Evolutionary conservation across 2,797 vertebrate species (phyloP).

Genomic region (Synaphobranchus kaupii): DNA sequence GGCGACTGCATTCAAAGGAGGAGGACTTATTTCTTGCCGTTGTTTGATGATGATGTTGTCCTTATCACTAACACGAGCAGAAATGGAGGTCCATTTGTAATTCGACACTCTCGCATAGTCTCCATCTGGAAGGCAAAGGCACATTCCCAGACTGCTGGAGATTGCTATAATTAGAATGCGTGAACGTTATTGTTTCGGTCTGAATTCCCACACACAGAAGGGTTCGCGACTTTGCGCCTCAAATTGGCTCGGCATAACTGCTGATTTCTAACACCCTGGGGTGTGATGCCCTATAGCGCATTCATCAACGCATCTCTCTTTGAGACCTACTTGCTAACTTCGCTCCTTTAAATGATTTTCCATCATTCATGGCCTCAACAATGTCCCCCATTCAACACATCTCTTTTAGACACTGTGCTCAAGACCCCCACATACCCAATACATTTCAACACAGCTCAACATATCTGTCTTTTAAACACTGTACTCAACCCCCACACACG

Average conservation of each 20-base stretch:
- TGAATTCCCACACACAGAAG: not conserved
- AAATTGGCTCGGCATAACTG: slow-evolving; percentile 13
- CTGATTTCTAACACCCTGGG: slow-evolving; percentile 12
- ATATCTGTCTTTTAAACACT: no score
- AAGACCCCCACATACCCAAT: not conserved
- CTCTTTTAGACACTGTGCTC: not conserved
- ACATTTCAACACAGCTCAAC: no score
- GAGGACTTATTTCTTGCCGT: not conserved
- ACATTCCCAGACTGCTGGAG: slow-evolving; percentile 26
- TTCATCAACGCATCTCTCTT: slow-evolving; percentile 17
- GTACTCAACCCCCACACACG: no score
- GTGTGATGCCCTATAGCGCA: slow-evolving; percentile 12
- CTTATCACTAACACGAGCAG: not conserved
- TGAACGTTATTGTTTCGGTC: slow-evolving; percentile 27
- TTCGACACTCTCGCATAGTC: slow-evolving; percentile 15
- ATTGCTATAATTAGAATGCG: slow-evolving; percentile 27
- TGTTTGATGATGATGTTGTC: not conserved
- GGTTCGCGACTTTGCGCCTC: not conserved
- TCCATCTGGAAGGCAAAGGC: not conserved
- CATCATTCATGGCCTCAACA: slow-evolving; percentile 33
- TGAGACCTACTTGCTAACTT: slow-evolving; percentile 4
- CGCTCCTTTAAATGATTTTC: slow-evolving; percentile 27
- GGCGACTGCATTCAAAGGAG: not conserved
- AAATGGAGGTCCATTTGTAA: slow-evolving; percentile 36
- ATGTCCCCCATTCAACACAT: slow-evolving; percentile 26